Percentiles rank a stretch among this genome's conserved stretches.
phyloP scores from a whole-genome alignment of 2,113 vertebrate species.

The Psettodes erumei region DNA sequence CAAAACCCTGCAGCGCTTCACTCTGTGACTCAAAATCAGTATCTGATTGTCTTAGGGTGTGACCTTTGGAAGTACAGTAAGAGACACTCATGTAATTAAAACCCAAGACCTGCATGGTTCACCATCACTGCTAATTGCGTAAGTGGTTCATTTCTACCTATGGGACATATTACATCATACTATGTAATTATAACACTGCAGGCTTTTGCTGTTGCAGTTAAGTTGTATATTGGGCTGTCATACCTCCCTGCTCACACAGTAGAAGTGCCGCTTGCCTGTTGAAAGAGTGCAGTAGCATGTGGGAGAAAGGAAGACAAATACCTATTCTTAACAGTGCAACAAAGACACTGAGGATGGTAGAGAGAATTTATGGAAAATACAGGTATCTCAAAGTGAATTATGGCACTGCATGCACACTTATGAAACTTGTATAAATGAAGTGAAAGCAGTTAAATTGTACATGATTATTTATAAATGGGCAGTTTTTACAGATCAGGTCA shows the following conservation, averaged over 20 bases:
- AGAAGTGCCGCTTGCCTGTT: too few species aligned
- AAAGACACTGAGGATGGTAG: neutral
- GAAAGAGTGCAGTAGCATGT: neutral
- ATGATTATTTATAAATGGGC: neutral
- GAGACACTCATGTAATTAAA: conserved; percentile 5
- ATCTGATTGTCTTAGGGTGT: conserved; percentile 7
- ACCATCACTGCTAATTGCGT: conserved; percentile 16
- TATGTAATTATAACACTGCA: neutral
- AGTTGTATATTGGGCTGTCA: too few species aligned
- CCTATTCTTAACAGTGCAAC: too few species aligned
- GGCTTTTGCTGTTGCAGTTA: neutral
- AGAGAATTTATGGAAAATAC: too few species aligned
- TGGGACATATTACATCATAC: neutral
- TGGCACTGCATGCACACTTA: neutral
- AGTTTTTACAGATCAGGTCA: neutral
- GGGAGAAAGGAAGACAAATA: neutral
- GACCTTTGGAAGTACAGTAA: conserved; percentile 31
- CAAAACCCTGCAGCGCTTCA: neutral
- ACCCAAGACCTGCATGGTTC: neutral
- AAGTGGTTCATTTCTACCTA: conserved; percentile 8
- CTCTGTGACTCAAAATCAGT: conserved; percentile 16
- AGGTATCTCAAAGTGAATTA: too few species aligned
- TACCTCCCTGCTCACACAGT: too few species aligned
- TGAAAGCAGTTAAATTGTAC: neutral
- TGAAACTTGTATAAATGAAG: neutral